Conservation (phyloP, 2,113 vertebrate genomes). For the human region DNA sequence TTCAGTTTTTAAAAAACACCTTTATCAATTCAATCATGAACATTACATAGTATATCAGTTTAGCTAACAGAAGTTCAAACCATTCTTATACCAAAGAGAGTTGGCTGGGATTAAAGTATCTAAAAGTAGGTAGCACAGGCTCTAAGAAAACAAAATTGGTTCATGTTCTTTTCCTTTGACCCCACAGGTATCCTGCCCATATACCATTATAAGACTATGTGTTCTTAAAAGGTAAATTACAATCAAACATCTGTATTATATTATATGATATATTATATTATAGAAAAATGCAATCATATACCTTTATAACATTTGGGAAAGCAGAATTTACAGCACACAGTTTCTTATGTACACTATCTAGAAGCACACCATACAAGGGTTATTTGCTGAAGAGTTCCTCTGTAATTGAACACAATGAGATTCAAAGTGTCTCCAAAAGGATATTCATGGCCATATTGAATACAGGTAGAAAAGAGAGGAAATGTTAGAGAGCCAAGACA, state of each 20-base stretch:
- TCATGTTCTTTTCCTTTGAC: neutral
- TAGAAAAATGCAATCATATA: neutral
- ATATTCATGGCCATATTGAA: neutral
- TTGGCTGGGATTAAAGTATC: neutral
- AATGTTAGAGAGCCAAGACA: neutral
- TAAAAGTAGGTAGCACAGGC: neutral
- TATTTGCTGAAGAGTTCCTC: conserved; percentile 12
- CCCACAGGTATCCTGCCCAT: neutral
- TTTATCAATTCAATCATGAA: conserved; percentile 7
- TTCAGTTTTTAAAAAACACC: neutral
- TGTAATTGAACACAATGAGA: neutral
- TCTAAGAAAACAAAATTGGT: neutral
- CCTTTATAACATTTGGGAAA: neutral
- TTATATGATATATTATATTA: neutral
- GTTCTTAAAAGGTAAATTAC: neutral
- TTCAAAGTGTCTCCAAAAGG: neutral
- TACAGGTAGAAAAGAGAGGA: neutral
- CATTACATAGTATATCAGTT: neutral
- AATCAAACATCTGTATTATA: neutral
- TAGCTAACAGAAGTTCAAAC: conserved; percentile 12
- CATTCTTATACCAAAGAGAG: neutral
- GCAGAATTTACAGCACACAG: neutral
- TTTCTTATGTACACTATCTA: neutral
- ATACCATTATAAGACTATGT: neutral
- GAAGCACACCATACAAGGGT: neutral